A percentile compares a stretch with the other conserved stretches of the same genome.
Conservation (phyloP, 1,140 invertebrate genomes). For the Drosophila grimshawi region DNA sequence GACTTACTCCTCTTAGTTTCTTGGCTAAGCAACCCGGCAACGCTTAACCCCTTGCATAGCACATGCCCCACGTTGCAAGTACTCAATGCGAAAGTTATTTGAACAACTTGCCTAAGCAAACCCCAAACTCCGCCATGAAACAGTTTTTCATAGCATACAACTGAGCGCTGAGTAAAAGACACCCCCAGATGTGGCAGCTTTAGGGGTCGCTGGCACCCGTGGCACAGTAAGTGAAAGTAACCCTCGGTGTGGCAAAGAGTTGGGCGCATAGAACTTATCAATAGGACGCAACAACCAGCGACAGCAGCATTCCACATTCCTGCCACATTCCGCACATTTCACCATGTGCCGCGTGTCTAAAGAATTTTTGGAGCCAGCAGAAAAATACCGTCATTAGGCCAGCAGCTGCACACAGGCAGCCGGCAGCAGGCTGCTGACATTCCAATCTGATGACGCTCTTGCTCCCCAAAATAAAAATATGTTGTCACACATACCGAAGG, state of each 20-base stretch:
- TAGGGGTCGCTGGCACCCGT: constrained; percentile 27
- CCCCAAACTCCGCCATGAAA: neutral
- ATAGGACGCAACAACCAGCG: constrained; percentile 45
- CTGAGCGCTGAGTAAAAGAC: constrained; percentile 49
- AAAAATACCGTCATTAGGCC: constrained; percentile 82
- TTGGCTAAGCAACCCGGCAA: constrained; percentile 9
- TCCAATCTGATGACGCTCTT: constrained; percentile 68
- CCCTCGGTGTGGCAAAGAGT: constrained; percentile 73
- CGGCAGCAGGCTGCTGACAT: constrained; percentile 51
- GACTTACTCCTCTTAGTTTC: neutral
- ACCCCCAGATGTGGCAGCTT: constrained; percentile 27
- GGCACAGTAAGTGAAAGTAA: constrained; percentile 77
- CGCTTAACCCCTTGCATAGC: neutral
- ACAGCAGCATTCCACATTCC: neutral
- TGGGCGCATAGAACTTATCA: constrained; percentile 68
- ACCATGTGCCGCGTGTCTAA: constrained; percentile 39
- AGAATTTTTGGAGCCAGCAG: constrained; percentile 74
- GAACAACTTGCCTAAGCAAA: neutral
- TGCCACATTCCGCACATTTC: neutral
- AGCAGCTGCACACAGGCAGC: constrained; percentile 55
- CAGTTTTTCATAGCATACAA: constrained; percentile 55
- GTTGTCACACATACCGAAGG: neutral
- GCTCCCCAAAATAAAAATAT: constrained; percentile 28
- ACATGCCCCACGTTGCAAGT: neutral
- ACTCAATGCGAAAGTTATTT: neutral